Conservation (phyloP, 2,888 invertebrate species). For the Argyresthia goedartella region DNA sequence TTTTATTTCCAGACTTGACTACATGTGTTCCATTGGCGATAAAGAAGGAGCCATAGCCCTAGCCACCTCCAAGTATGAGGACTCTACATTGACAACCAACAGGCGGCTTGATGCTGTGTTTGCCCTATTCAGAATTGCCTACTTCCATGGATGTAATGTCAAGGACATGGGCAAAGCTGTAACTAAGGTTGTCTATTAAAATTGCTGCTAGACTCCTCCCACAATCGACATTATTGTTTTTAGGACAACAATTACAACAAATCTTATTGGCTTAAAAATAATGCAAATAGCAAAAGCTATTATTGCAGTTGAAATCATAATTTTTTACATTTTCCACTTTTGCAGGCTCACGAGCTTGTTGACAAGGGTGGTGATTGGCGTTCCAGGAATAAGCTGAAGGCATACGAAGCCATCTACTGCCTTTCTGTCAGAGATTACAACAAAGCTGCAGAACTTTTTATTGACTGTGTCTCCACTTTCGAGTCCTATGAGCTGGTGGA, state of each 20-base stretch:
- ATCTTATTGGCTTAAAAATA: too few species aligned
- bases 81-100: slow-evolving; percentile 66
- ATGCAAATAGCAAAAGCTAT: too few species aligned
- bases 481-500: slow-evolving; percentile 99
- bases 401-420: slow-evolving; percentile 96
- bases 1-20: slow-evolving; percentile 54
- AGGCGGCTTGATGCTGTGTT: slow-evolving; percentile 69
- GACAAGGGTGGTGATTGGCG: slow-evolving; percentile 99
- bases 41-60: slow-evolving; percentile 61
- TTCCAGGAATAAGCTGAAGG: slow-evolving; percentile 95
- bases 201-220: too few species aligned
- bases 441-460: slow-evolving; percentile 92
- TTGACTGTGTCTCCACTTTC: slow-evolving; percentile 99
- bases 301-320: too few species aligned
- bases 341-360: slow-evolving; percentile 75
- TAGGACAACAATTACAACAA: too few species aligned
- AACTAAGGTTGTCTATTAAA: slow-evolving; percentile 46
- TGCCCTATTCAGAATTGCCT: slow-evolving; percentile 69
- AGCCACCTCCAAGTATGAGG: slow-evolving; percentile 66
- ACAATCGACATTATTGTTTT: too few species aligned
- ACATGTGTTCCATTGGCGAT: slow-evolving; percentile 69
- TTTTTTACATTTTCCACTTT: slow-evolving; percentile 7
- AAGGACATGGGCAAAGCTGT: slow-evolving; percentile 70
- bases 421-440: slow-evolving; percentile 97
- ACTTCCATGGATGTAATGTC: slow-evolving; percentile 71